These are phyloP conservation scores for Parapsyche elsis DNA, from an alignment of 1,140 invertebrate genomes.

Conservation along the genomic window DNA sequence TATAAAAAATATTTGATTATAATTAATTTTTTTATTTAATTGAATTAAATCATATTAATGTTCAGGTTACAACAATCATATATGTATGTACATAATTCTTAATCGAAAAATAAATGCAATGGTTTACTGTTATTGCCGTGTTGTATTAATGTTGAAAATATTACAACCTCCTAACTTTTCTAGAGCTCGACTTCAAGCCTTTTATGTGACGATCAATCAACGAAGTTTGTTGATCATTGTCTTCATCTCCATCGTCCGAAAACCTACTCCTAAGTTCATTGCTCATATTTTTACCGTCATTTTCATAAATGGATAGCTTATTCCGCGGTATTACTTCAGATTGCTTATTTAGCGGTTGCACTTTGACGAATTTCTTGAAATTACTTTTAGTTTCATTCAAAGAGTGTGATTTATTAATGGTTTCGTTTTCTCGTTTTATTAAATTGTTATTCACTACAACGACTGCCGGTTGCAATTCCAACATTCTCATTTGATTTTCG, in stretches of 20 bases:
- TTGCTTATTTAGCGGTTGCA: slow-evolving; percentile 42
- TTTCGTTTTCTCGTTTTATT: slow-evolving; percentile 29
- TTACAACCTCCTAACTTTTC: slow-evolving; percentile 36
- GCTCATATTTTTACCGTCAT: background rate
- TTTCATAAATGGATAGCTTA: slow-evolving; percentile 45
- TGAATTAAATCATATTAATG: too few species aligned
- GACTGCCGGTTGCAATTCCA: slow-evolving; percentile 45
- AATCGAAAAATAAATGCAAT: too few species aligned
- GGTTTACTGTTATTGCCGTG: too few species aligned
- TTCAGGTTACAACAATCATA: too few species aligned
- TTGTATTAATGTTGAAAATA: too few species aligned
- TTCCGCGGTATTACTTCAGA: slow-evolving; percentile 35
- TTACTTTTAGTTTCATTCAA: slow-evolving; percentile 38
- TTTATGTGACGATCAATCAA: background rate
- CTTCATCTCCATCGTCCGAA: background rate
- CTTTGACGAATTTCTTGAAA: slow-evolving; percentile 53
- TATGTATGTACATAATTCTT: too few species aligned
- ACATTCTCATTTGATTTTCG: slow-evolving; percentile 41
- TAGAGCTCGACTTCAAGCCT: background rate
- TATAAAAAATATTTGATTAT: too few species aligned
- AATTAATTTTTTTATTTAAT: too few species aligned
- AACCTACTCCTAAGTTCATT: background rate
- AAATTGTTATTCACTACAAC: slow-evolving; percentile 48
- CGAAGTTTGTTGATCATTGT: background rate
- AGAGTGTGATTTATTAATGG: background rate